Evolutionary conservation across 2,113 vertebrate genomes (phyloP).

Genomic region (Melanocharis versteri): DNA sequence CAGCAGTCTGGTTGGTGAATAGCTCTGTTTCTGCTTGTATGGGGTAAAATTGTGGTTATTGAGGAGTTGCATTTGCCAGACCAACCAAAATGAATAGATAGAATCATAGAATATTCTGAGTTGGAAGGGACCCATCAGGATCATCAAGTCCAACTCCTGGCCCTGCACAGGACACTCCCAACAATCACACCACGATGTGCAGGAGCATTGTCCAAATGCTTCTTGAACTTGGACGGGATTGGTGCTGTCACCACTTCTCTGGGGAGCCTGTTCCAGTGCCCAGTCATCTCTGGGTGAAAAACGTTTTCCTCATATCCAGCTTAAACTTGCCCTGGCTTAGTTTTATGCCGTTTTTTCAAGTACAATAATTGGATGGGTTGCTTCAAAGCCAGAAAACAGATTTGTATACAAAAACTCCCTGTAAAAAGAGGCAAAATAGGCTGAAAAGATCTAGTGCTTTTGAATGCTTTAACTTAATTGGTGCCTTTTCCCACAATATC

Average conservation of each 20-base stretch:
- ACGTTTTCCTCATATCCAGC: not conserved
- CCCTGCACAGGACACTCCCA: not conserved
- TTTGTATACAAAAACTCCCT: not conserved
- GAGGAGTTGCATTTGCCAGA: not conserved
- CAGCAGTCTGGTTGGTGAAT: not conserved
- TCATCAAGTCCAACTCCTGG: rapidly evolving
- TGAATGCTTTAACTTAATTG: not conserved
- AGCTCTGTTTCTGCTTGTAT: not conserved
- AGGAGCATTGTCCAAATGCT: not conserved
- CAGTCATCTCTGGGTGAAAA: not conserved
- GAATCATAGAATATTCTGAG: not conserved
- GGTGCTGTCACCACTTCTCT: not conserved
- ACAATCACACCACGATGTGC: rapidly evolving
- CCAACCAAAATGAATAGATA: not conserved
- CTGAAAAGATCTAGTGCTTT: not conserved
- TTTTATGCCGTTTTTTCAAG: not conserved
- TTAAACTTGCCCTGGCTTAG: not conserved
- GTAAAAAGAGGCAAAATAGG: not conserved
- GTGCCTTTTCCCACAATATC: not conserved
- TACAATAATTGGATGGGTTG: not conserved
- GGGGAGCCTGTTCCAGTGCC: not conserved
- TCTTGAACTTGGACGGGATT: not conserved
- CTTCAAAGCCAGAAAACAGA: not conserved
- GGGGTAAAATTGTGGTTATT: not conserved
- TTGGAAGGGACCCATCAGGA: not conserved